Evolutionary conservation across 1,140 invertebrate species (phyloP).

Genomic region (Geopemphigus sp.): DNA sequence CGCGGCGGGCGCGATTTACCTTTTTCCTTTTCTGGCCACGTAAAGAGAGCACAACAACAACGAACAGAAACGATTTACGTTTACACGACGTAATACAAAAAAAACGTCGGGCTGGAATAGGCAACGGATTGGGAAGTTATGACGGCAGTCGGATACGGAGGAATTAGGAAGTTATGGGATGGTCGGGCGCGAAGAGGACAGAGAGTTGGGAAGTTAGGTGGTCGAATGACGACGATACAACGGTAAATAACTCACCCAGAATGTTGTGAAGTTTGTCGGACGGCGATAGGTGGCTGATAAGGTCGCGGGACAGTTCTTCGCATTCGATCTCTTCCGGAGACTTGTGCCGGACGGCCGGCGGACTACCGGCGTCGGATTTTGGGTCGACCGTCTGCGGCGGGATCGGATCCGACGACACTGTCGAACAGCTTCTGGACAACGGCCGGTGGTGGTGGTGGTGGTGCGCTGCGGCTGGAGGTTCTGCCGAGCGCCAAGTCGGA

Average conservation of each 20-base stretch:
- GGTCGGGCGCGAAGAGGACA: too few relatives aligned
- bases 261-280: constrained; percentile 70
- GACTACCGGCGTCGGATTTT: not conserved
- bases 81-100: too few relatives aligned
- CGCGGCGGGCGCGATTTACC: not conserved
- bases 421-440: constrained; percentile 38
- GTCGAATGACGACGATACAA: too few relatives aligned
- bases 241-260: constrained; percentile 62
- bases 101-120: too few relatives aligned
- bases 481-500: not conserved
- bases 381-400: constrained; percentile 52
- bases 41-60: not conserved
- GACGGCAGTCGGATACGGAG: too few relatives aligned
- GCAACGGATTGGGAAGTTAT: too few relatives aligned
- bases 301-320: constrained; percentile 71
- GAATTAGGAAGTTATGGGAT: too few relatives aligned
- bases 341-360: constrained; percentile 43
- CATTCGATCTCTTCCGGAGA: constrained; percentile 74
- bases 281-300: constrained; percentile 68
- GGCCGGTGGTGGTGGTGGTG: not conserved
- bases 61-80: too few relatives aligned
- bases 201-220: too few relatives aligned
- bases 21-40: constrained; percentile 31
- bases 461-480: not conserved
- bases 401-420: constrained; percentile 51